These are phyloP conservation scores for Acanthosepion esculentum DNA, from an alignment of 2,888 invertebrate genomes.

Conservation along the genomic window DNA sequence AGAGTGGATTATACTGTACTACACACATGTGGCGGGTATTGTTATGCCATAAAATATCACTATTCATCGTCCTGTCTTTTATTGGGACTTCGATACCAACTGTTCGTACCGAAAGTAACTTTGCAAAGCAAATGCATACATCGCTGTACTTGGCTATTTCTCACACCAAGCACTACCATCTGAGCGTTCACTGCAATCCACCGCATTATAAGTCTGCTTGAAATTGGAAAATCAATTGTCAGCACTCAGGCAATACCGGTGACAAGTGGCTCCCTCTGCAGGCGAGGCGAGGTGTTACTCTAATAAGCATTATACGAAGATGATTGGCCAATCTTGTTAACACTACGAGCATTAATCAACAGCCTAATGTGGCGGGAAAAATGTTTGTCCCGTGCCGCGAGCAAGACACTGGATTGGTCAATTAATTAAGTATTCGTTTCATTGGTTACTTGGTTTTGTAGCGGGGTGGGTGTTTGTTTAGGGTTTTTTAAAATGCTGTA, in stretches of 20 bases:
- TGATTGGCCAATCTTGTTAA: slow-evolving; percentile 33
- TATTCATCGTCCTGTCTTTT: background rate
- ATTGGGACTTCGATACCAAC: background rate
- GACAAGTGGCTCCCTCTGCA: background rate
- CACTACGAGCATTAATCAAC: background rate
- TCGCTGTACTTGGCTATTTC: background rate
- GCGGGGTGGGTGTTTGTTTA: background rate
- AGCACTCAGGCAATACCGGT: background rate
- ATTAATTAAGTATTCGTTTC: background rate
- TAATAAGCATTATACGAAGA: background rate
- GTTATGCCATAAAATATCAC: background rate
- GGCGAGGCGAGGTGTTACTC: background rate
- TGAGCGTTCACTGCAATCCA: background rate
- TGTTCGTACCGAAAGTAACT: background rate
- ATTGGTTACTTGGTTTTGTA: background rate
- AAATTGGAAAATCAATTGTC: slow-evolving; percentile 7
- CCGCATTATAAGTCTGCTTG: background rate
- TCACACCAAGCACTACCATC: background rate
- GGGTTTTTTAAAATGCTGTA: background rate
- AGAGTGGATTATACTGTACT: too few species aligned
- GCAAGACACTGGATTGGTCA: background rate
- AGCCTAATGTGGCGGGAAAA: background rate
- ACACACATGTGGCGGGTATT: too few species aligned
- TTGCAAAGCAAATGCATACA: background rate
- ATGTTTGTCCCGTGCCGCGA: background rate